Evolutionary conservation across 2,888 invertebrate species (phyloP).

Genomic region (Stictocephala bisonia): DNA sequence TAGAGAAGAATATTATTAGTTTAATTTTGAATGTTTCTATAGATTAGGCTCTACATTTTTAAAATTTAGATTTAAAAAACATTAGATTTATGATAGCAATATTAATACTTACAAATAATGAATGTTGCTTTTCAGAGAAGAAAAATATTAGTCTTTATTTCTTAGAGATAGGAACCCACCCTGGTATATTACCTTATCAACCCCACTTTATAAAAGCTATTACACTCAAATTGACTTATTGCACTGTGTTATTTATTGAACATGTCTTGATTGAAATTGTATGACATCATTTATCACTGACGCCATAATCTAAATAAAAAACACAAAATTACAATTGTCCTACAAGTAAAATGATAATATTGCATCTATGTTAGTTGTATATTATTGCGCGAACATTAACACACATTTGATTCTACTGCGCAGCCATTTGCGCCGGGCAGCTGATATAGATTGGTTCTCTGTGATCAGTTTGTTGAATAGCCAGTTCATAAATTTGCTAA

Average conservation of each 20-base stretch:
- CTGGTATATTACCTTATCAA: conserved; percentile 7
- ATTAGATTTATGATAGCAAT: too few relatives aligned
- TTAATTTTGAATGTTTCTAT: too few relatives aligned
- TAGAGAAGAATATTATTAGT: too few relatives aligned
- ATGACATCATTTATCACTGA: conserved; percentile 22
- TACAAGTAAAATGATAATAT: conserved; percentile 30
- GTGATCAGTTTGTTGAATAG: not conserved
- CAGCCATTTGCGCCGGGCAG: conserved; percentile 48
- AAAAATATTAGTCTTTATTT: conserved; percentile 22
- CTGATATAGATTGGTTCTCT: conserved; percentile 41
- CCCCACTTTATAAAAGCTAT: not conserved
- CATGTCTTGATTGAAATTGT: not conserved
- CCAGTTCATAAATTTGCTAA: not conserved
- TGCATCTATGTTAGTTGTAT: conserved; percentile 41
- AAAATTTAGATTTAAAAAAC: too few relatives aligned
- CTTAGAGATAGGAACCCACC: conserved; percentile 1
- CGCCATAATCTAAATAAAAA: conserved; percentile 4
- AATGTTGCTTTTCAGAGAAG: not conserved
- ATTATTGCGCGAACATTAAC: conserved; percentile 50
- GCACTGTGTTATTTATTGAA: not conserved
- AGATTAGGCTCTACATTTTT: too few relatives aligned
- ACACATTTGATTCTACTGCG: conserved; percentile 40
- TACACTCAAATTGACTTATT: conserved; percentile 23
- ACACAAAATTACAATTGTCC: conserved; percentile 21
- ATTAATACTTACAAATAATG: conserved; percentile 23